Base-by-base conservation (phyloP, 2,113 vertebrate species). In the Phoxinus phoxinus region DNA sequence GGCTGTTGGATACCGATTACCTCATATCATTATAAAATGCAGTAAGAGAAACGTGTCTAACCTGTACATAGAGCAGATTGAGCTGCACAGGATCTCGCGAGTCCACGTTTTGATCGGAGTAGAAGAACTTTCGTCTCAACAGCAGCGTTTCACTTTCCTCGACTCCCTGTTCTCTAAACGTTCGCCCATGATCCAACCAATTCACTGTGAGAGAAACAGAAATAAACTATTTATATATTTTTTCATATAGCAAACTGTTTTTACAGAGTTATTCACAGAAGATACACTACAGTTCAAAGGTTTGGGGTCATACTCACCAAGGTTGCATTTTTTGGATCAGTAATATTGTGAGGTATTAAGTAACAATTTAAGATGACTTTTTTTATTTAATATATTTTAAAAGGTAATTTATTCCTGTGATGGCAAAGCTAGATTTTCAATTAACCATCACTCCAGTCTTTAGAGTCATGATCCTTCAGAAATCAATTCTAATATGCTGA, bases 61-160 rank as follows among this genome's bases (percentile, higher is more conserved):
- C 98, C 98, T 99, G 98, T 61, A 99, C 98, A 81, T 98, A 99
- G 63, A 99, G 97, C 89, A 99, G 92, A 92, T 99, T 99, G 32
- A 99, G 95, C 91, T 99, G 98, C 58, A 99, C 98, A 0, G 98
- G 98, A 90, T 99, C 98, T 88, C 98, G 93, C 0, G 98, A 99
- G 90, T 99, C 98, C 67, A 99, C 98, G 0, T 99, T 99, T 93
- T 99, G 98, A 91, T 99, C 98, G 0, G 98, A 99, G 89, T 99
- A 99, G 91, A 99, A 99, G 93, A 99, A 99, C 92, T 99, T 99
- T 0, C 98, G 93, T 63, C 98, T 93, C 48, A 99, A 93, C 83
- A 99, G 94, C 7, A 99, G 91, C 0, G 96, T 99, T 90, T 98
- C 97, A 0, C 94, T 98, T 84, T 99, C 98, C 82, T 99, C 98